phyloP scores from a whole-genome alignment of 1,140 invertebrate genomes.

The Bombus polaris region DNA sequence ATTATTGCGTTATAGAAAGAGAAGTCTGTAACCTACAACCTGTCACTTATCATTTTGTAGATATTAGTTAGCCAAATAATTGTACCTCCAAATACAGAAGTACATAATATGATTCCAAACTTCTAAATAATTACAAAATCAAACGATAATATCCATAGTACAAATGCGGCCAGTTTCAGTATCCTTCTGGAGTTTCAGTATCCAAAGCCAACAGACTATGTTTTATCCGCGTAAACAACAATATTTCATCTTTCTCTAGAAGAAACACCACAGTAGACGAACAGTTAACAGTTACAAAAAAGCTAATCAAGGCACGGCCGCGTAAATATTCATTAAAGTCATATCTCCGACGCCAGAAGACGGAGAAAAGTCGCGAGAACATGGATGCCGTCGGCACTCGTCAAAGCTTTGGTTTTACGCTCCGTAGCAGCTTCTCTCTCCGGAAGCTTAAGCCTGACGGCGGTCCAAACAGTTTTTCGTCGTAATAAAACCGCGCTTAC shows the following conservation, averaged over 20 bases:
- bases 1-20: too few species aligned
- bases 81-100: background rate
- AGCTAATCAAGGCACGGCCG: background rate
- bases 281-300: background rate
- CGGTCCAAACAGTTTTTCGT: constrained; percentile 64
- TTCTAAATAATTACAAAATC: background rate
- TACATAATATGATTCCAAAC: background rate
- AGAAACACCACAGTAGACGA: background rate
- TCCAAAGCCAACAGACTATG: background rate
- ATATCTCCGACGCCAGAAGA: background rate
- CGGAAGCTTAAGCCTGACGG: constrained; percentile 39
- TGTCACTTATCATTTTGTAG: too few species aligned
- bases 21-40: too few species aligned
- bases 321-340: background rate
- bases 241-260: background rate
- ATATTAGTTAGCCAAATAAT: too few species aligned
- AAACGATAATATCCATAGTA: background rate
- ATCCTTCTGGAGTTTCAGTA: background rate
- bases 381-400: constrained; percentile 47
- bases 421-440: constrained; percentile 26
- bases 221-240: background rate
- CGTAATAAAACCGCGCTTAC: constrained; percentile 52
- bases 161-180: background rate
- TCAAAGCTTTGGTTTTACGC: constrained; percentile 63
- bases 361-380: background rate